phyloP scores from a whole-genome alignment of 2,888 invertebrate species.

The Pachymerium ferrugineum region DNA sequence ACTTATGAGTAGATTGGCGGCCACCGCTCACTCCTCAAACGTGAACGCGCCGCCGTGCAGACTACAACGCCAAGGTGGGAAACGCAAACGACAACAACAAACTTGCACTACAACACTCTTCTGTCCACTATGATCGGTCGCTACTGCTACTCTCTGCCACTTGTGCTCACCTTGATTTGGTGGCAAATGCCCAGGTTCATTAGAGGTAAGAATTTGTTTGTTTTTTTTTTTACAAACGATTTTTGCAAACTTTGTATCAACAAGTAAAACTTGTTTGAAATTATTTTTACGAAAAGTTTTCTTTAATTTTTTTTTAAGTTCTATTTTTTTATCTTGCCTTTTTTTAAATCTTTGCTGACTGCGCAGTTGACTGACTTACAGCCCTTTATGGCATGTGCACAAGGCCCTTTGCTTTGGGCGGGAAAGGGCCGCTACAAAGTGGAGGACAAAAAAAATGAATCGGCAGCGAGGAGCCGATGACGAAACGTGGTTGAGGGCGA shows the following conservation, averaged over 20 bases:
- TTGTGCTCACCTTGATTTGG: neutral
- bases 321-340: neutral
- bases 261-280: no score
- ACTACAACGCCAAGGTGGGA: neutral
- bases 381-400: neutral
- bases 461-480: slow-evolving; percentile 9
- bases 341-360: neutral
- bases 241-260: neutral
- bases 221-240: neutral
- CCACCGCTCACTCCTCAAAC: slow-evolving; percentile 3
- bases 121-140: slow-evolving; percentile 1
- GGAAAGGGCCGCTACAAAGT: slow-evolving; percentile 1
- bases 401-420: slow-evolving; percentile 4
- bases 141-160: neutral
- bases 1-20: slow-evolving; percentile 10
- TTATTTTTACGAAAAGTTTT: neutral
- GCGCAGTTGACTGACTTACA: neutral
- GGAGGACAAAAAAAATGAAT: neutral
- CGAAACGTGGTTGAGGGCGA: neutral
- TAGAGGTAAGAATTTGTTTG: neutral
- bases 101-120: neutral
- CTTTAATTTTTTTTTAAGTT: neutral
- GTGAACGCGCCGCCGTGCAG: neutral
- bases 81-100: neutral
- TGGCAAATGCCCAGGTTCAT: neutral